A percentile compares a stretch with the other conserved stretches of the same genome.
Evolutionary conservation across 2,113 vertebrate species (phyloP).

Genomic region (Pristiophorus japonicus): DNA sequence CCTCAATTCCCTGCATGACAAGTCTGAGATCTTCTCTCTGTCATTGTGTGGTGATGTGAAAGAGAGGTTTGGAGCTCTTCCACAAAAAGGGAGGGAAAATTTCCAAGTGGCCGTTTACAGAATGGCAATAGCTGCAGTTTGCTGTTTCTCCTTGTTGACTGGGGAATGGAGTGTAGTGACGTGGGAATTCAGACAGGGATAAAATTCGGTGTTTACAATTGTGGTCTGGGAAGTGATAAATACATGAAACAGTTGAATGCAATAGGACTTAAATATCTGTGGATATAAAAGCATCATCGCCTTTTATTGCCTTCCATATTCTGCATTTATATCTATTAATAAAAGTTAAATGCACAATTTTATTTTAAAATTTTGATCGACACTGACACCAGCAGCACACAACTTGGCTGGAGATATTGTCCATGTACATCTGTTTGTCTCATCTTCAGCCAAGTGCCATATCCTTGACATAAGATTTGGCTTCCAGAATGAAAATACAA

Average conservation of each 20-base stretch:
- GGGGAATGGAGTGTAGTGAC: background rate
- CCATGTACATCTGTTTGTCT: background rate
- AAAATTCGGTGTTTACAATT: background rate
- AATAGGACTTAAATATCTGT: background rate
- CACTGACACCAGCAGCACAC: background rate
- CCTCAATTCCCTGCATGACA: background rate
- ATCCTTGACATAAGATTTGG: background rate
- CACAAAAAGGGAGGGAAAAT: background rate
- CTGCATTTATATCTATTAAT: background rate
- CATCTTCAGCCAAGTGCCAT: background rate
- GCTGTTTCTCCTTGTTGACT: background rate
- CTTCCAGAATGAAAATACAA: background rate
- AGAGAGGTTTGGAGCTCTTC: background rate
- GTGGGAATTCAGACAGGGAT: background rate
- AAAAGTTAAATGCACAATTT: background rate
- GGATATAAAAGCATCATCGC: background rate
- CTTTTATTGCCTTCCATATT: background rate
- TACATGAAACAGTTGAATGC: background rate
- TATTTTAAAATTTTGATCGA: background rate
- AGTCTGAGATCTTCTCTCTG: background rate
- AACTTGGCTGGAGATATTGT: background rate
- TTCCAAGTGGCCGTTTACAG: background rate
- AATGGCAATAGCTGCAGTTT: background rate
- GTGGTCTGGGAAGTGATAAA: background rate
- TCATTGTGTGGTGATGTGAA: background rate